These are phyloP conservation scores for Lysandra bellargus DNA, from an alignment of 2,888 invertebrate genomes.

Conservation along the genomic window DNA sequence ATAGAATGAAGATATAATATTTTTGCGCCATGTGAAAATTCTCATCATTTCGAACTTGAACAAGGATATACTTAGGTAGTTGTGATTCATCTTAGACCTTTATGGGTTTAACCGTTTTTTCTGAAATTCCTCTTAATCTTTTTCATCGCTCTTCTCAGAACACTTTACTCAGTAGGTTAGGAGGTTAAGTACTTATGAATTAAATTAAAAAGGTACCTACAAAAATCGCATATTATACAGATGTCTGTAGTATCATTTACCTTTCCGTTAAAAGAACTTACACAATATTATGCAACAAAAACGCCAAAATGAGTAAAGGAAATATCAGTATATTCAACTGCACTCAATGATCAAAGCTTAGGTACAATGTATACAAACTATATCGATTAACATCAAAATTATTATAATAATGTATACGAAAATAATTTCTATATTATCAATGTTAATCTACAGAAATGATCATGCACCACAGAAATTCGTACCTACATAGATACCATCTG, in stretches of 20 bases:
- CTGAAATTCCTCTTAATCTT: not conserved
- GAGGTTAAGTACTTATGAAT: not conserved
- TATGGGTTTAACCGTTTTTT: slow-evolving; percentile 8
- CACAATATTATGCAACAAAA: no score
- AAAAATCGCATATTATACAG: not conserved
- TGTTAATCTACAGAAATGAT: not conserved
- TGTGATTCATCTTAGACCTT: slow-evolving; percentile 14
- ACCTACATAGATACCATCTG: slow-evolving; percentile 42
- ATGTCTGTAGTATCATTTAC: not conserved
- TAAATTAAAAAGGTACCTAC: not conserved
- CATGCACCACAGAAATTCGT: not conserved
- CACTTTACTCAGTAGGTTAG: not conserved
- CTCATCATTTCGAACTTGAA: slow-evolving; percentile 31
- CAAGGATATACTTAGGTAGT: slow-evolving; percentile 28
- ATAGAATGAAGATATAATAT: not conserved
- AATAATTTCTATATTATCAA: not conserved
- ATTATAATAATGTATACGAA: not conserved
- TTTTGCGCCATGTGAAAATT: not conserved
- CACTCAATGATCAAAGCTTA: not conserved
- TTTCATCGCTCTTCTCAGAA: slow-evolving; percentile 10
- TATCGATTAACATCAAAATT: not conserved
- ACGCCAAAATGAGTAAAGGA: no score
- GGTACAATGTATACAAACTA: not conserved
- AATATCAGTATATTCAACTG: no score
- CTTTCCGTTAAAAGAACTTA: no score